These are phyloP conservation scores for Apodemus sylvaticus DNA, from an alignment of 2,113 vertebrate genomes.

Conservation along the genomic window DNA sequence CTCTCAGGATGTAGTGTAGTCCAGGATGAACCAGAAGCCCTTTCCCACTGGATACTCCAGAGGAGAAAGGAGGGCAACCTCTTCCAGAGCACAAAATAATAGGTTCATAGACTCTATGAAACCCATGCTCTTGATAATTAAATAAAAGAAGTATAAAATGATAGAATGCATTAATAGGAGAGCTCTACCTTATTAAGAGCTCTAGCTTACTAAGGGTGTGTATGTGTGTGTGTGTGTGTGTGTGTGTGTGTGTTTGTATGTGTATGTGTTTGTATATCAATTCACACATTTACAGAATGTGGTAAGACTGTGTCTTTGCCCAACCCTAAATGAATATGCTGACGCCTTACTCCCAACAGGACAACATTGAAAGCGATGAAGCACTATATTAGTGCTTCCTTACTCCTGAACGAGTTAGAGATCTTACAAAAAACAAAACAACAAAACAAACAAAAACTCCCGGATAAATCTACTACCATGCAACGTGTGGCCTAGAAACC, in stretches of 20 bases:
- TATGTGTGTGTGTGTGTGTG: background rate
- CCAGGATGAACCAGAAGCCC: background rate
- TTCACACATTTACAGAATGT: background rate
- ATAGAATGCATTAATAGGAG: background rate
- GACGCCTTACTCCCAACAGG: background rate
- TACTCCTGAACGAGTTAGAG: background rate
- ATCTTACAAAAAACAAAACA: too few relatives aligned
- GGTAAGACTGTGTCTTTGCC: background rate
- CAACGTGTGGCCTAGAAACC: background rate
- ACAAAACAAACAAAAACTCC: too few relatives aligned
- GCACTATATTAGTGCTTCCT: background rate
- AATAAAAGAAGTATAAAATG: slow-evolving; percentile 4
- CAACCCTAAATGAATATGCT: background rate
- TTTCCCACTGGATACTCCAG: background rate
- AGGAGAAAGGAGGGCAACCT: background rate
- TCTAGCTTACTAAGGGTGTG: background rate
- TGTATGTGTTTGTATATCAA: background rate
- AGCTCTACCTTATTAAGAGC: background rate
- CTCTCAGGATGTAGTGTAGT: background rate
- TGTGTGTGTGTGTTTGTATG: background rate
- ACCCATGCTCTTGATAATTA: background rate
- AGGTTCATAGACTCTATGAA: background rate
- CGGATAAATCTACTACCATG: background rate
- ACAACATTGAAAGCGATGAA: background rate
- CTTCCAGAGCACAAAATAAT: background rate